Evolutionary conservation across 1,140 invertebrate genomes (phyloP).

Genomic region (Vollenhovia emeryi): DNA sequence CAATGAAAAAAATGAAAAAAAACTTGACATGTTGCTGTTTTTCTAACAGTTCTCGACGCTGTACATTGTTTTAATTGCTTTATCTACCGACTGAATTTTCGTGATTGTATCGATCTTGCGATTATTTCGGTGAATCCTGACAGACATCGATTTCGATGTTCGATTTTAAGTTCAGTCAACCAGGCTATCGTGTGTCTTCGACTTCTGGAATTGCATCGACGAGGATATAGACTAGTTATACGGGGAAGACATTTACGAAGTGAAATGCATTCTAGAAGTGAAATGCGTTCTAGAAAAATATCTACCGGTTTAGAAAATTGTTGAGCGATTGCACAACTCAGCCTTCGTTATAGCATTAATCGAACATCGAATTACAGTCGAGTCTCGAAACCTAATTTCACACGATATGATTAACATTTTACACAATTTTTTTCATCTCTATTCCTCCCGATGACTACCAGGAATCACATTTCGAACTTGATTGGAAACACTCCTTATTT

Average conservation of each 20-base stretch:
- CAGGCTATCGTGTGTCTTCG: constrained; percentile 1
- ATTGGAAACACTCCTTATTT: constrained; percentile 7
- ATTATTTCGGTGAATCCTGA: constrained; percentile 38
- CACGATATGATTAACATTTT: neutral
- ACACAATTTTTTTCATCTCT: neutral
- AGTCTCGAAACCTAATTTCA: neutral
- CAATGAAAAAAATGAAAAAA: neutral
- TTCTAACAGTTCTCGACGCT: constrained; percentile 37
- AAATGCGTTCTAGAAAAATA: constrained; percentile 29
- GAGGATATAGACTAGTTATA: constrained; percentile 60
- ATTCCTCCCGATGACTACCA: neutral
- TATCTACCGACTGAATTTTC: constrained; percentile 1
- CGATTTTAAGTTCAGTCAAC: constrained; percentile 21
- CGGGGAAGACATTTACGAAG: constrained; percentile 58
- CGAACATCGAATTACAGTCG: constrained; percentile 2
- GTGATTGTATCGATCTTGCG: constrained; percentile 19
- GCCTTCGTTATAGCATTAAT: neutral
- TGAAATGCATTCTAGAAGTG: constrained; percentile 15
- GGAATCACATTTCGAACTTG: neutral
- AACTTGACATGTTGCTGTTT: neutral
- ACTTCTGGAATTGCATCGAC: constrained; percentile 38
- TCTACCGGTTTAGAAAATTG: constrained; percentile 13
- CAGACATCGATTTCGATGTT: constrained; percentile 32
- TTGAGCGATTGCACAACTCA: constrained; percentile 13
- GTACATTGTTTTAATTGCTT: constrained; percentile 17